phyloP scores from a whole-genome alignment of 92 coral and sea anemone species.

The Zoanthus sansibaricus region DNA sequence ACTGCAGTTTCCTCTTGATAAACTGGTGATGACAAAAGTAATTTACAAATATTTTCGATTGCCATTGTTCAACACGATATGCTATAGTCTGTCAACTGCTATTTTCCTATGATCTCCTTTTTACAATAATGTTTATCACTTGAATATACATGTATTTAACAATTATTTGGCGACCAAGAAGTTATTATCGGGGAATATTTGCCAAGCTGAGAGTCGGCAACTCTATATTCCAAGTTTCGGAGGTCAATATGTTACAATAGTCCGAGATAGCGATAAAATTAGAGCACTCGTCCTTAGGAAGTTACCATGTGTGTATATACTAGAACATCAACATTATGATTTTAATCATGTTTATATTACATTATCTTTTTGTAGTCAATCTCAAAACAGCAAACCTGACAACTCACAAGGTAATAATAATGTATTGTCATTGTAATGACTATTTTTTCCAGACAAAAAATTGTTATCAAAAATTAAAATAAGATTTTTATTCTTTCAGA shows the following conservation, averaged over 20 bases:
- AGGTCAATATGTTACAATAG: neutral
- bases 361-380: slow-evolving; percentile 14
- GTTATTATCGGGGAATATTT: slow-evolving; percentile 24
- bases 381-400: slow-evolving; percentile 26
- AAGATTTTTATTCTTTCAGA: slow-evolving; percentile 22
- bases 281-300: slow-evolving; percentile 9
- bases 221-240: slow-evolving; percentile 8
- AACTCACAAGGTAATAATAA: slow-evolving; percentile 23
- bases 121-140: slow-evolving; percentile 27
- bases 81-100: slow-evolving; percentile 30
- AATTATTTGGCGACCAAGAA: slow-evolving; percentile 25
- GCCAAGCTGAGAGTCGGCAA: slow-evolving; percentile 31
- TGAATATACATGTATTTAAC: slow-evolving; percentile 24
- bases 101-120: slow-evolving; percentile 26
- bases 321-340: slow-evolving; percentile 5
- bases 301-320: slow-evolving; percentile 7
- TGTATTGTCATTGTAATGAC: slow-evolving; percentile 20
- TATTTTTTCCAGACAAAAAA: slow-evolving; percentile 22
- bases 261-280: slow-evolving; percentile 5
- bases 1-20: slow-evolving; percentile 20
- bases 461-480: slow-evolving; percentile 20
- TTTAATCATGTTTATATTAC: neutral
- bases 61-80: slow-evolving; percentile 29
- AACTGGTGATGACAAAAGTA: slow-evolving; percentile 28
- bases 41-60: slow-evolving; percentile 26